These are phyloP conservation scores for Coelopa frigida DNA, from an alignment of 1,140 invertebrate genomes.

Conservation along the genomic window DNA sequence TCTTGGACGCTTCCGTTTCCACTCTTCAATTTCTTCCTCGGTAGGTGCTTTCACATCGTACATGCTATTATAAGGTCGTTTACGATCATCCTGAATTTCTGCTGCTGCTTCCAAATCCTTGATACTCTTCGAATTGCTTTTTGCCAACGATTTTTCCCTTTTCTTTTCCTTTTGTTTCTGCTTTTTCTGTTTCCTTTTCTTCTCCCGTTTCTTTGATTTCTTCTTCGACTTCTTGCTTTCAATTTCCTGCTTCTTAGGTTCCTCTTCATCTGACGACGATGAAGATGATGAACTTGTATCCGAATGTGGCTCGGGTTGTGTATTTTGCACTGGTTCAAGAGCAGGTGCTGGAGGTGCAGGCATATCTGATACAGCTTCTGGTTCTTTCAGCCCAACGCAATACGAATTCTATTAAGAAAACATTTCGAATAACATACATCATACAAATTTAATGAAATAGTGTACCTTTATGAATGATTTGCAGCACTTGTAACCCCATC, in stretches of 20 bases:
- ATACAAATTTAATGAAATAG: slow-evolving; percentile 41
- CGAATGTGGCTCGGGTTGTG: slow-evolving; percentile 28
- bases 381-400: slow-evolving; percentile 45
- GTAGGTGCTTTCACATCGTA: slow-evolving; percentile 74
- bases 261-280: slow-evolving; percentile 31
- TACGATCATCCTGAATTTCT: slow-evolving; percentile 70
- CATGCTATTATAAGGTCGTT: slow-evolving; percentile 87
- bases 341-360: neutral
- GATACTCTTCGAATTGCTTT: slow-evolving; percentile 49
- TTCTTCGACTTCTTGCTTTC: slow-evolving; percentile 59
- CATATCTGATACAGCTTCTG: slow-evolving; percentile 21
- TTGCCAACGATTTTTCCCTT: slow-evolving; percentile 32
- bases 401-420: slow-evolving; percentile 45
- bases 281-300: slow-evolving; percentile 23
- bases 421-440: neutral
- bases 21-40: slow-evolving; percentile 90
- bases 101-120: slow-evolving; percentile 44
- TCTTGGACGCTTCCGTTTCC: slow-evolving; percentile 73
- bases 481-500: slow-evolving; percentile 97
- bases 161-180: slow-evolving; percentile 41
- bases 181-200: slow-evolving; percentile 50
- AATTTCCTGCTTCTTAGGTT: slow-evolving; percentile 41
- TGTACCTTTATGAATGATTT: slow-evolving; percentile 78
- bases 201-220: slow-evolving; percentile 59
- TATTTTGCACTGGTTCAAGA: slow-evolving; percentile 4